Evolutionary conservation across 2,797 vertebrate genomes (phyloP).

Genomic region (Potorous gilbertii): DNA sequence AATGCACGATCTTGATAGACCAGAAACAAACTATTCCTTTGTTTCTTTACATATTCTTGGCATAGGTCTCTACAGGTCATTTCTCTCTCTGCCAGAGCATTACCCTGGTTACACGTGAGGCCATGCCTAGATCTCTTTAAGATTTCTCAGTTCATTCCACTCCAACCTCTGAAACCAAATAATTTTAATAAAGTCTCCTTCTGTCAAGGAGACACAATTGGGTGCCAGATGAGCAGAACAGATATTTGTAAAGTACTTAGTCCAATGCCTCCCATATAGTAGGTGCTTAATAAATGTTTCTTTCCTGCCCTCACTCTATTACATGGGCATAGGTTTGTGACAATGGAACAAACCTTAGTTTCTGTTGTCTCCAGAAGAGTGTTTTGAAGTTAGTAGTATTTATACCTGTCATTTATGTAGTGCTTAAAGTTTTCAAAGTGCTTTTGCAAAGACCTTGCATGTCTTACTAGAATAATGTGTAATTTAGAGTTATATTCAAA

Average conservation of each 20-base stretch:
- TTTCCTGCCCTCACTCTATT: background rate
- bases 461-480: background rate
- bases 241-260: background rate
- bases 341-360: background rate
- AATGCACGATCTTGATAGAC: background rate
- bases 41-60: background rate
- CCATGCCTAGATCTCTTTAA: background rate
- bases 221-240: background rate
- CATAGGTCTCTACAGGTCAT: background rate
- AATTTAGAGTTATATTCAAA: background rate
- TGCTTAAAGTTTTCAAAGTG: background rate
- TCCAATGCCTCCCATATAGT: background rate
- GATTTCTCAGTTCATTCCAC: background rate
- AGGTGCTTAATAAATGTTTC: background rate
- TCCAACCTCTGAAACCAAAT: background rate
- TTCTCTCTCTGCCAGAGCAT: background rate
- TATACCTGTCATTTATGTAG: background rate
- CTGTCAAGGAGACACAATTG: background rate
- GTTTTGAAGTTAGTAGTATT: background rate
- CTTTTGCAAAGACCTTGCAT: background rate
- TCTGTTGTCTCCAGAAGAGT: background rate
- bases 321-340: background rate
- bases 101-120: background rate
- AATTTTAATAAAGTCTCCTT: background rate
- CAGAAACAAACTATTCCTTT: background rate